Base-by-base conservation (phyloP, 1,140 invertebrate species). In the Chrysopa pallens region DNA sequence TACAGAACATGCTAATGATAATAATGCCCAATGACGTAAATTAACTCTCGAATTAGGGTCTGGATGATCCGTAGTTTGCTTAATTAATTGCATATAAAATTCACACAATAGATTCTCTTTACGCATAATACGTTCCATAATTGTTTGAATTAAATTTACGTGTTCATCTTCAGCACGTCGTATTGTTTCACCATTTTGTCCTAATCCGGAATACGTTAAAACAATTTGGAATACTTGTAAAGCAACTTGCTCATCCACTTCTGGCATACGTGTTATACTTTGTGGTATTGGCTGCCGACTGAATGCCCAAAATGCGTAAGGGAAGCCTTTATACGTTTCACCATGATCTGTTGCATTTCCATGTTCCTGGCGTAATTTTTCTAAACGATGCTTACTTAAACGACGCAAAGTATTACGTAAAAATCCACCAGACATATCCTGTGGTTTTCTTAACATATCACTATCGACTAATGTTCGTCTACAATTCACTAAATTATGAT, bases 1-100 rank as follows among this genome's bases (percentile, higher is more conserved):
- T 0, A 92, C 81, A 35, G 86, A 90, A 54, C 86, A 89, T 5
- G 85, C 79, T 9, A 94, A 68, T 2, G 84, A 86, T 38, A 97
- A 68, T 15, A 95, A 64, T 40, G 92, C 87, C 91, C 92, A 97
- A 60, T 94, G 87, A 14, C 88, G 72, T 5, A 85, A 61, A 58
- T 89, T 90, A 0, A 89, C 84, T 37, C 81, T 63, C 31, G 85
- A 90, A 56, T 86, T 88, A 0, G 88, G 86, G 68, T 94, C 90
- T 11, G 82, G 75, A 65, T 86, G 81, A 52, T 94, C 90, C 0
- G 90, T 94, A 0, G 90, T 95, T 68, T 71, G 69, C 63, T 91
- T 95, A 38, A 95, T 87, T 6, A 96, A 69, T 56, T 95, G 90
- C 33, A 95, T 69, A 59, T 90, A 95, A 37, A 94, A 65, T 64